phyloP scores from a whole-genome alignment of 1,140 invertebrate genomes.

The Aleiodes sp. region DNA sequence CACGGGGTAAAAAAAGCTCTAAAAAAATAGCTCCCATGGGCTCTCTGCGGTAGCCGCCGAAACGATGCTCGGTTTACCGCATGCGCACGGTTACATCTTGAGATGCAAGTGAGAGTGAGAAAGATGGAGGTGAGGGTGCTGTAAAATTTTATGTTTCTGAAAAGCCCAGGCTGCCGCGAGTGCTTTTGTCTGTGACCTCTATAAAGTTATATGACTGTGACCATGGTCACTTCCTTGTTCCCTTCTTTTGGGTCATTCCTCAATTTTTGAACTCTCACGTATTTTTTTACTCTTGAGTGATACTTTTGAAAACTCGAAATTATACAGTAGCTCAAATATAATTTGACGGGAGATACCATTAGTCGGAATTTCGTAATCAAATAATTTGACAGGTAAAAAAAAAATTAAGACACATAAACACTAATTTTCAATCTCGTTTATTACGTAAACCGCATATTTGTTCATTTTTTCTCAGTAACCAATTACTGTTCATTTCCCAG shows the following conservation, averaged over 20 bases:
- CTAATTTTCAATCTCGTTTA: too few species aligned
- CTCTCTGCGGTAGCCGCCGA: slow-evolving; percentile 35
- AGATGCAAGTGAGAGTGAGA: not conserved
- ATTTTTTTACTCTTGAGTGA: not conserved
- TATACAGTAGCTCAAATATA: not conserved
- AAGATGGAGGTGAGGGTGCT: not conserved
- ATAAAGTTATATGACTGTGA: slow-evolving; percentile 40
- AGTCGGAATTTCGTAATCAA: too few species aligned
- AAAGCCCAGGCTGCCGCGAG: slow-evolving; percentile 14
- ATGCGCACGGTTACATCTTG: slow-evolving; percentile 23
- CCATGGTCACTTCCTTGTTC: slow-evolving; percentile 8
- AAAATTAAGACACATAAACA: too few species aligned
- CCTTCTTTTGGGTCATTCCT: not conserved
- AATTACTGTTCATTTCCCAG: too few species aligned
- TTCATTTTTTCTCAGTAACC: too few species aligned
- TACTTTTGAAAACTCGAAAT: not conserved
- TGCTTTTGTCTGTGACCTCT: slow-evolving; percentile 36
- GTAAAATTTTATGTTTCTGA: slow-evolving; percentile 36
- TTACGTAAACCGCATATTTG: too few species aligned
- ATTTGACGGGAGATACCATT: not conserved
- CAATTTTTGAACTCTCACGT: slow-evolving; percentile 5
- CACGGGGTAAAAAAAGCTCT: slow-evolving; percentile 24
- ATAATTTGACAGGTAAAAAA: too few species aligned
- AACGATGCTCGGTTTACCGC: slow-evolving; percentile 41
- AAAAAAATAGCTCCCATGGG: slow-evolving; percentile 34